phyloP scores from a whole-genome alignment of 2,888 invertebrate species.

The Lasioglossum figueresi region DNA sequence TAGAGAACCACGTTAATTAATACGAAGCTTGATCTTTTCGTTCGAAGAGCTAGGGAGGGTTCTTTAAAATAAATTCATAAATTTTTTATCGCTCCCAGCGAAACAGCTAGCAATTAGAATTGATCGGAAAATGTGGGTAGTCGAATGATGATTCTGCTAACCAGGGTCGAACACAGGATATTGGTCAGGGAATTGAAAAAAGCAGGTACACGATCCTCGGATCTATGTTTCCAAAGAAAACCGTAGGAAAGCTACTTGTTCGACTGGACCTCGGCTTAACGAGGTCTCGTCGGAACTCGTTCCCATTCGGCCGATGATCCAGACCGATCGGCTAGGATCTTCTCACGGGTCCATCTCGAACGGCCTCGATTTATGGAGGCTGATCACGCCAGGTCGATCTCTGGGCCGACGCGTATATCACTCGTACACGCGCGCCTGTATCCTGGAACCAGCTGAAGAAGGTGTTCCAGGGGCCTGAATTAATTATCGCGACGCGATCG shows the following conservation, averaged over 20 bases:
- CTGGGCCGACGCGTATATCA: constrained; percentile 42
- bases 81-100: too few species aligned
- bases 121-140: background rate
- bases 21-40: too few species aligned
- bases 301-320: constrained; percentile 24
- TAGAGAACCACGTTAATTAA: background rate
- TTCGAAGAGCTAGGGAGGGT: too few species aligned
- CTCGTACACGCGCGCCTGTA: constrained; percentile 22
- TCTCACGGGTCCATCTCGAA: constrained; percentile 52
- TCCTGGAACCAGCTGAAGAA: constrained; percentile 27
- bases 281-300: constrained; percentile 7
- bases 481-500: constrained; percentile 58
- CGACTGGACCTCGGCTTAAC: background rate
- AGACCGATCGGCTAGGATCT: constrained; percentile 38
- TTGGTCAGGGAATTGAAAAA: background rate
- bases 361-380: constrained; percentile 57
- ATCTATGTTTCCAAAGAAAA: background rate
- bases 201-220: background rate
- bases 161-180: background rate
- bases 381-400: constrained; percentile 58
- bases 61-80: too few species aligned
- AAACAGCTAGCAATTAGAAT: background rate
- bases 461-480: constrained; percentile 46
- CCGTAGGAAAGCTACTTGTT: background rate
- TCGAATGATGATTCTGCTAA: background rate